Evolutionary conservation across 1,140 invertebrate genomes (phyloP).

Genomic region (Pemphigus obesinymphae): DNA sequence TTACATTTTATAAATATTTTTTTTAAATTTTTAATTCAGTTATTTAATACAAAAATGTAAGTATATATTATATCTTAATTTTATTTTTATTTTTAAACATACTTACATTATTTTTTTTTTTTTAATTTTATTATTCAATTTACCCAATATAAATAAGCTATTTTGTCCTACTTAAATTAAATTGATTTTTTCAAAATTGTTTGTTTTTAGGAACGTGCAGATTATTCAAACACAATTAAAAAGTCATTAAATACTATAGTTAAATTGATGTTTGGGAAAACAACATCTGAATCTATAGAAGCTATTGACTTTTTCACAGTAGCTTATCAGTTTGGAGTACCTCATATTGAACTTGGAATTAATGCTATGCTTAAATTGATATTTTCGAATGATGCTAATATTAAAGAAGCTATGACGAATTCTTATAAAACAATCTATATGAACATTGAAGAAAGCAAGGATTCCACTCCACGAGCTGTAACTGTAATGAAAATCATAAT

Average conservation of each 20-base stretch:
- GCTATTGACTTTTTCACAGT: conserved; percentile 79
- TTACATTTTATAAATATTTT: too few relatives aligned
- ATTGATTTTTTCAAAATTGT: background rate
- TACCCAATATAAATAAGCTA: too few relatives aligned
- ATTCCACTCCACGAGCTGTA: conserved; percentile 32
- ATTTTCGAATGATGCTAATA: conserved; percentile 63
- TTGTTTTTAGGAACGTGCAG: background rate
- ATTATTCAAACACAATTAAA: conserved; percentile 24
- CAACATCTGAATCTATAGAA: conserved; percentile 70
- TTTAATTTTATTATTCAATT: too few relatives aligned
- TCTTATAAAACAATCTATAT: conserved; percentile 66
- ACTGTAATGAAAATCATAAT: conserved; percentile 19
- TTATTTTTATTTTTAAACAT: too few relatives aligned
- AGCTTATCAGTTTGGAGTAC: conserved; percentile 71
- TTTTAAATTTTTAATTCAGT: too few relatives aligned
- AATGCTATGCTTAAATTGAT: conserved; percentile 71
- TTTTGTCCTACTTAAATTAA: too few relatives aligned
- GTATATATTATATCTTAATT: too few relatives aligned
- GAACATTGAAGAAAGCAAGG: conserved; percentile 34
- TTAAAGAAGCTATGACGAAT: conserved; percentile 59
- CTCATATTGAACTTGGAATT: conserved; percentile 65
- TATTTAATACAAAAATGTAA: too few relatives aligned
- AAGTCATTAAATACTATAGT: conserved; percentile 41
- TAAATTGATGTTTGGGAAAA: conserved; percentile 44
- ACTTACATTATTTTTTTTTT: too few relatives aligned